Evolutionary conservation across 2,888 invertebrate genomes (phyloP).

Genomic region (Orchestes rusci): DNA sequence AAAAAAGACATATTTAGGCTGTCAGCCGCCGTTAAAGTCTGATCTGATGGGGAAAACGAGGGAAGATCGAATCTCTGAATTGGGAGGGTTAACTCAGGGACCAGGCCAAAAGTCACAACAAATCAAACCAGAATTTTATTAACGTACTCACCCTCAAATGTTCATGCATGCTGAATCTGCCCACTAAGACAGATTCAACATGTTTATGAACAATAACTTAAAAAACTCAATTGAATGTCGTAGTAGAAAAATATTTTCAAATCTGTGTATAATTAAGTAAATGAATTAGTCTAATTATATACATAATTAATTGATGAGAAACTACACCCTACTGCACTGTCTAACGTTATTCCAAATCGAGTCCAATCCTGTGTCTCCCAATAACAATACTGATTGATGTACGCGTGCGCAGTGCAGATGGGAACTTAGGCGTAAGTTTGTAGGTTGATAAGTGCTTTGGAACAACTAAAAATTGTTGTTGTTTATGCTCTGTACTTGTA

Average conservation of each 20-base stretch:
- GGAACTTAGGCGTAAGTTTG: constrained; percentile 34
- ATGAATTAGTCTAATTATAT: no score
- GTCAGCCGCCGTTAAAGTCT: constrained; percentile 20
- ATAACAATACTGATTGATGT: constrained; percentile 8
- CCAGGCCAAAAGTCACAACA: constrained; percentile 48
- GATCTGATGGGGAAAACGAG: constrained; percentile 26
- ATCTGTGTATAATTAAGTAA: constrained; percentile 30
- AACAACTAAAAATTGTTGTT: constrained; percentile 43
- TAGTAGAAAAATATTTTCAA: constrained; percentile 36
- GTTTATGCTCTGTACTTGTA: constrained; percentile 47
- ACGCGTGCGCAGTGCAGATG: constrained; percentile 35
- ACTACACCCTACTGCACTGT: constrained; percentile 39
- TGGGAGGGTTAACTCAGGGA: constrained; percentile 47
- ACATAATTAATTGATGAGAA: no score
- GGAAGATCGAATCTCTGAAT: constrained; percentile 32
- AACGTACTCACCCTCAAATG: no score
- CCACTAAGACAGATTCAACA: no score
- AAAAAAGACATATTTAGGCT: constrained; percentile 16
- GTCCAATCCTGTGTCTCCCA: constrained; percentile 30
- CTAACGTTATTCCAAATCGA: constrained; percentile 28
- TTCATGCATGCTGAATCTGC: no score
- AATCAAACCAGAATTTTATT: no score
- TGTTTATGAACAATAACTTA: no score
- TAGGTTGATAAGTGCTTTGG: constrained; percentile 47
- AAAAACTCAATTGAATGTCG: constrained; percentile 43